A percentile compares a stretch with the other conserved stretches of the same genome.
phyloP scores from a whole-genome alignment of 2,888 invertebrate species.

The Lordiphosa andalusiaca region DNA sequence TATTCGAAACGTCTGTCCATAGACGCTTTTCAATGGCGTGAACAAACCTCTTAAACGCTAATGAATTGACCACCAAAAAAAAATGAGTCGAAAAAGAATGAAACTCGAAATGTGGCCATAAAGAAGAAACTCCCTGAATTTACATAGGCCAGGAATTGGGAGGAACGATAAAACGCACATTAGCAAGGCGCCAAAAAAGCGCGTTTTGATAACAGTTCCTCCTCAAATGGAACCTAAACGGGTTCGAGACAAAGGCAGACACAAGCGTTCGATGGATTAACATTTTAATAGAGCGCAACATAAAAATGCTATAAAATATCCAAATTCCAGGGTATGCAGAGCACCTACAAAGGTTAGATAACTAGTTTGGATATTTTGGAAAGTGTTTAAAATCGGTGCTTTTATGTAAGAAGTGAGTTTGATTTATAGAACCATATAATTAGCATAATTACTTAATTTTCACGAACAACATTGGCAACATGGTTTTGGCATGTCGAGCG shows the following conservation, averaged over 20 bases:
- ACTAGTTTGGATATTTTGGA: conserved; percentile 40
- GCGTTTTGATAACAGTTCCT: conserved; percentile 48
- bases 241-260: conserved; percentile 44
- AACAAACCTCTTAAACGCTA: conserved; percentile 68
- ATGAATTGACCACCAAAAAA: conserved; percentile 51
- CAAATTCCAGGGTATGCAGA: conserved; percentile 36
- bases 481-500: conserved; percentile 27
- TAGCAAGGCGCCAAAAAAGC: conserved; percentile 70
- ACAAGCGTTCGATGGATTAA: conserved; percentile 47
- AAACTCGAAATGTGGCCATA: conserved; percentile 30
- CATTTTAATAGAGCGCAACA: conserved; percentile 66
- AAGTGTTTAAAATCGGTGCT: conserved; percentile 35
- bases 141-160: conserved; percentile 23
- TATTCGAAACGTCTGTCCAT: conserved; percentile 44
- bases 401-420: conserved; percentile 8
- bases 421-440: conserved; percentile 63
- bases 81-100: conserved; percentile 23
- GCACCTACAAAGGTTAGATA: conserved; percentile 26
- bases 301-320: conserved; percentile 64
- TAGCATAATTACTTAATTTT: conserved; percentile 69
- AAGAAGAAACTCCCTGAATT: conserved; percentile 66
- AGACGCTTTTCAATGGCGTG: conserved; percentile 45
- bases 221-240: conserved; percentile 52
- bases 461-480: conserved; percentile 41
- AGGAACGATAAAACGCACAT: conserved; percentile 63